Evolutionary conservation across 2,797 vertebrate genomes (phyloP).

Genomic region (Gallinago nigripennis): DNA sequence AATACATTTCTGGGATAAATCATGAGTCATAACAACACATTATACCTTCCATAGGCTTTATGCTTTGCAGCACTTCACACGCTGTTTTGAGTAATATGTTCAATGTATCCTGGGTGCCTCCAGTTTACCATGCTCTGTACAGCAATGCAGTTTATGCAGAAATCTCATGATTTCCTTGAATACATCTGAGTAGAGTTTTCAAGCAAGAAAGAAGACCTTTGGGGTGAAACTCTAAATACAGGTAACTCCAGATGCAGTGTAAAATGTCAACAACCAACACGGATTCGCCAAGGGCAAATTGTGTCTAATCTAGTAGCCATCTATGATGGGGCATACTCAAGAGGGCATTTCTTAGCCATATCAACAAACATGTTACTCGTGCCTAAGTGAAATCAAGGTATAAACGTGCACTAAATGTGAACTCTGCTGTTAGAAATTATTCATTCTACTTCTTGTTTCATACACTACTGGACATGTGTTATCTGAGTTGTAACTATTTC

Average conservation of each 20-base stretch:
- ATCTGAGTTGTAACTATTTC: neutral
- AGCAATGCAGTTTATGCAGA: neutral
- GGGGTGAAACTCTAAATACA: neutral
- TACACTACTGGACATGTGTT: neutral
- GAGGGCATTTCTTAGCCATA: neutral
- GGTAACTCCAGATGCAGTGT: neutral
- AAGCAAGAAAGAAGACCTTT: neutral
- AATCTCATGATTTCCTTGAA: neutral
- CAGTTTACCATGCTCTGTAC: neutral
- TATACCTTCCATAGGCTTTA: neutral
- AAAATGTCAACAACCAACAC: neutral
- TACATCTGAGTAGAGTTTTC: neutral
- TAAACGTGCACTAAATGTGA: neutral
- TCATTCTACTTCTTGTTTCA: neutral
- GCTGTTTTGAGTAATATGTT: rapidly evolving
- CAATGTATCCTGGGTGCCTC: neutral
- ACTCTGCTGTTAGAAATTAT: neutral
- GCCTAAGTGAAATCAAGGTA: neutral
- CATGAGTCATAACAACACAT: neutral
- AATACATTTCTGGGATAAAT: neutral
- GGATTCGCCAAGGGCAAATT: neutral
- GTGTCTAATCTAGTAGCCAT: neutral
- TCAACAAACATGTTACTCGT: rapidly evolving
- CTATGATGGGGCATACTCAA: rapidly evolving
- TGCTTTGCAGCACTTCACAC: neutral